Percentiles rank a stretch among this genome's conserved stretches.
These are phyloP conservation scores for Labrus mixtus DNA, from an alignment of 2,113 vertebrate genomes.

Conservation along the genomic window DNA sequence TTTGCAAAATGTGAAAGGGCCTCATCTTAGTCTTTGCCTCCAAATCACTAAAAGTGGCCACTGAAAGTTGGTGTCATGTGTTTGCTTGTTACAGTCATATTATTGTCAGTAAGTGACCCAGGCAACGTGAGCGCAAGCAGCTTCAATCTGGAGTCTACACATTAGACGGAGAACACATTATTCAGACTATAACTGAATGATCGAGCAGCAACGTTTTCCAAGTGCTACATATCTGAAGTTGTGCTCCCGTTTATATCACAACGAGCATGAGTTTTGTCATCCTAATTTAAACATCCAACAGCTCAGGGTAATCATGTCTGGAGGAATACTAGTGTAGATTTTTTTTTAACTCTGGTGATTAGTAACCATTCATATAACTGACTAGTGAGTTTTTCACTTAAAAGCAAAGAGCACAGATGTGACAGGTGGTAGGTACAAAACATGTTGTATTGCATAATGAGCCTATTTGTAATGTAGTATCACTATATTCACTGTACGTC, in stretches of 20 bases:
- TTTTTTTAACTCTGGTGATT: constrained; percentile 20
- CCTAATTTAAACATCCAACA: constrained; percentile 11
- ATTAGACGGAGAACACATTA: too few relatives aligned
- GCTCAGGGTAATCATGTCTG: neutral
- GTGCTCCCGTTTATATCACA: too few relatives aligned
- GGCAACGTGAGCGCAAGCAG: too few relatives aligned
- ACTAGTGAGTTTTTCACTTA: neutral
- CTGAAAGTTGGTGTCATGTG: neutral
- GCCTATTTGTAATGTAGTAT: constrained; percentile 35
- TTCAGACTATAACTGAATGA: neutral
- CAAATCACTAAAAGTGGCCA: too few relatives aligned
- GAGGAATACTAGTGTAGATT: neutral
- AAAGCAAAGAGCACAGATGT: neutral
- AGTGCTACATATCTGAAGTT: too few relatives aligned
- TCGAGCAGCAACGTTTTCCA: neutral
- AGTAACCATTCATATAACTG: constrained; percentile 14
- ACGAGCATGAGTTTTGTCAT: constrained; percentile 24
- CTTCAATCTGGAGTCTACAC: too few relatives aligned
- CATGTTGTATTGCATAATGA: constrained; percentile 49
- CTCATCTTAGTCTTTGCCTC: too few relatives aligned
- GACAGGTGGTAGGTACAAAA: constrained; percentile 41
- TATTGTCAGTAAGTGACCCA: neutral
- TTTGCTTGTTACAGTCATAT: constrained; percentile 2
- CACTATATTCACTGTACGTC: constrained; percentile 51
- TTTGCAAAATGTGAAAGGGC: too few relatives aligned